A percentile compares a stretch with the other conserved stretches of the same genome.
These are phyloP conservation scores for Clarias fuscus DNA, from an alignment of 2,797 vertebrate genomes.

Conservation along the genomic window DNA sequence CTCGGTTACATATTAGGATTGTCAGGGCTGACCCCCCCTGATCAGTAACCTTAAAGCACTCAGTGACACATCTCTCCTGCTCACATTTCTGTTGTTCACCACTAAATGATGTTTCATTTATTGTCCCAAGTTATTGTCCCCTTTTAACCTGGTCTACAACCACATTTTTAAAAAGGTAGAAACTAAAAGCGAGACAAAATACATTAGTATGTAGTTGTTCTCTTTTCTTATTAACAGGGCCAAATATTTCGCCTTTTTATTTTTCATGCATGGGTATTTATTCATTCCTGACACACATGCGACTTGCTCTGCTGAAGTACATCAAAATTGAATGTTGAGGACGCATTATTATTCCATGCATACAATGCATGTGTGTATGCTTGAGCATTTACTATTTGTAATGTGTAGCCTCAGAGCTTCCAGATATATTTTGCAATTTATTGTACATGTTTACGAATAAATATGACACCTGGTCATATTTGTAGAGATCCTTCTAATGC, in stretches of 20 bases:
- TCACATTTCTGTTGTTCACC: too few species aligned
- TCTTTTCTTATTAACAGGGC: too few species aligned
- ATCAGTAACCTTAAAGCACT: too few species aligned
- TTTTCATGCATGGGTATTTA: background rate
- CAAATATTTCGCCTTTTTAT: background rate
- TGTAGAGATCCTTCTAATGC: conserved; percentile 67
- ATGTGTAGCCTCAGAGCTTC: background rate
- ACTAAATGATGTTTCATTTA: too few species aligned
- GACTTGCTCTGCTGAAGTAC: background rate
- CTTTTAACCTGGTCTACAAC: too few species aligned
- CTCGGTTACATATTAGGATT: too few species aligned
- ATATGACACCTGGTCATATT: background rate
- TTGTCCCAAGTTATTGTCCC: too few species aligned
- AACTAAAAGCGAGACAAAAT: too few species aligned
- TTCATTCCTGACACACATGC: background rate
- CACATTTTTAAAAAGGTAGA: too few species aligned
- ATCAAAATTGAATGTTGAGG: background rate
- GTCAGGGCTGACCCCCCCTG: too few species aligned
- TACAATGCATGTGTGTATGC: background rate
- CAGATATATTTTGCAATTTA: background rate
- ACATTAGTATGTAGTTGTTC: too few species aligned
- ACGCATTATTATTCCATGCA: conserved; percentile 19
- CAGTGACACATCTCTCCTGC: too few species aligned
- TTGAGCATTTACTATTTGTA: background rate
- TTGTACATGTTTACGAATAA: background rate